Percentiles rank a stretch among this genome's conserved stretches.
phyloP scores from a whole-genome alignment of 1,140 invertebrate genomes.

The Globodera rostochiensis region DNA sequence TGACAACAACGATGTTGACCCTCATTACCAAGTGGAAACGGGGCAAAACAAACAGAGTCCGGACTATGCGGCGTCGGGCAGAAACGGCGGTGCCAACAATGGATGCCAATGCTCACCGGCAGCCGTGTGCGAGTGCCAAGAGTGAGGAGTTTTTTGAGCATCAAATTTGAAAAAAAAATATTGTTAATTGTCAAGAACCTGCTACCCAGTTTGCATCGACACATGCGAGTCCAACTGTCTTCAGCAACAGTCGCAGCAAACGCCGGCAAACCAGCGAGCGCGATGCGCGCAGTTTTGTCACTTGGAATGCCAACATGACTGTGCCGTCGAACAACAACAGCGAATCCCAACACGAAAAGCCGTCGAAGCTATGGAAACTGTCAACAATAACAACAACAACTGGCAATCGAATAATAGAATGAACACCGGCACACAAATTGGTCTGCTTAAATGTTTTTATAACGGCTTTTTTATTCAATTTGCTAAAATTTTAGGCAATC shows the following conservation, averaged over 20 bases:
- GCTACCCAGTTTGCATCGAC: conserved; percentile 26
- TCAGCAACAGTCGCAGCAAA: conserved; percentile 13
- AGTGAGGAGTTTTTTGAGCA: not conserved
- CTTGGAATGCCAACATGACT: conserved; percentile 28
- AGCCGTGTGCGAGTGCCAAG: not conserved
- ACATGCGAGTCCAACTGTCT: conserved; percentile 19
- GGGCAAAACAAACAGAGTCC: not conserved
- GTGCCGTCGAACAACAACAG: conserved; percentile 13
- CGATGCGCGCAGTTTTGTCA: conserved; percentile 21
- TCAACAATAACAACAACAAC: conserved; percentile 4
- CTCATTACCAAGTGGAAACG: conserved; percentile 6
- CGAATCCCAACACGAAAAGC: not conserved
- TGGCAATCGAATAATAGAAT: conserved; percentile 1
- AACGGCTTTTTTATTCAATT: no score
- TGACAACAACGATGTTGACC: not conserved
- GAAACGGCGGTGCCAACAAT: not conserved
- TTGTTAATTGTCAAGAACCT: conserved; percentile 2
- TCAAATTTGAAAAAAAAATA: no score
- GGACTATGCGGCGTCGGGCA: not conserved
- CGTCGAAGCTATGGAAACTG: not conserved
- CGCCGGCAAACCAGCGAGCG: not conserved
- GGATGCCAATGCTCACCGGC: not conserved
- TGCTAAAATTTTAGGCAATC: not conserved
- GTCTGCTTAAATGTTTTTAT: no score
- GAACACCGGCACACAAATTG: not conserved